Base-by-base conservation (phyloP, 2,888 invertebrate species). In the Choreutis nemorana region DNA sequence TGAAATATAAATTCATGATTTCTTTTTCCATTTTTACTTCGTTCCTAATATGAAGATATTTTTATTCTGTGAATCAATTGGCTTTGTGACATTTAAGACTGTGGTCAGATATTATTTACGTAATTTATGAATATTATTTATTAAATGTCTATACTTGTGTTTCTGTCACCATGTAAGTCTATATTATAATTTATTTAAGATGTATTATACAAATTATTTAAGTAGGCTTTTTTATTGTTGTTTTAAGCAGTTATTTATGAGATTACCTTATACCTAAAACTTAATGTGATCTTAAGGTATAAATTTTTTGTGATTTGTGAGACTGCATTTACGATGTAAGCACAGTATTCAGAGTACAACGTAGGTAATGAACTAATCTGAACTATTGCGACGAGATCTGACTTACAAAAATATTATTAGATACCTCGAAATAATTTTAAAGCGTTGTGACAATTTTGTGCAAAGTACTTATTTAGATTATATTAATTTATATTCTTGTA, bases 401-500 rank as follows among this genome's bases (percentile, higher is more conserved):
- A 18, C 18, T 18, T 18, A 6, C 8, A 18, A 18, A 18, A 18
- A 18, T 15, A 15, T 8, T 14, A 26, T 18, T 8, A 8, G 14
- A 14, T 1, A 65, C 70, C 70, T 70, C 71, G 39, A 48, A 54
- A 55, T 49, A 55, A 50, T 51, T 47, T 40, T 57, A 50, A 55
- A 61, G 52, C 45, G 56, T 65, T 68, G 65, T 73, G 67, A 70
- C 65, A 61, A n/a, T 60, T 61, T 64, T 75, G 75, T 73, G 77
- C 77, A 77, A 72, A 73, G 78, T 78, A 78, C 78, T 78, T 78
- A 78, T 63, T n/a, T 78, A 78, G 78, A 58, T 59, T 67, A 67
- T 73, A 75, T 70, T 78, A 75, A 77, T 77, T 77, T 77, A 78
- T 77, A 64, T 57, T n/a, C 18, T 11, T 11, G 56, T 64, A 68